These are phyloP conservation scores for Tauraco erythrolophus DNA, from an alignment of 2,113 vertebrate species.

Conservation along the genomic window DNA sequence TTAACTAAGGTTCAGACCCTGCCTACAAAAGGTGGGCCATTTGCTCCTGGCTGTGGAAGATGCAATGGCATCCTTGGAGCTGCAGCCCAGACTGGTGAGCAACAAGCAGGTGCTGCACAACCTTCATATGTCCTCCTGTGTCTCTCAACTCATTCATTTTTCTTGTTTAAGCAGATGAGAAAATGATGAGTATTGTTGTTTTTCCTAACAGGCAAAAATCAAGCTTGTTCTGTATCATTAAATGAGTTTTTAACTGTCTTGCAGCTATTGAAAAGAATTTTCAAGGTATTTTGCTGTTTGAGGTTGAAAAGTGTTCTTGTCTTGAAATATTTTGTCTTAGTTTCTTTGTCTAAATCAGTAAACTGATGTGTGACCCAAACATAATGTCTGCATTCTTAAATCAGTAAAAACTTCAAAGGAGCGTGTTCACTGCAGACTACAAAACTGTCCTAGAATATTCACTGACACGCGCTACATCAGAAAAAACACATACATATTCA, in stretches of 20 bases:
- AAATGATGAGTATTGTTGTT: neutral
- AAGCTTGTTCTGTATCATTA: neutral
- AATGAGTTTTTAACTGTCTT: neutral
- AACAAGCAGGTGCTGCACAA: neutral
- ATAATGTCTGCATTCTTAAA: conserved; percentile 18
- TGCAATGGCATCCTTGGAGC: too few relatives aligned
- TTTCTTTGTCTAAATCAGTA: conserved; percentile 54
- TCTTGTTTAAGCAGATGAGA: neutral
- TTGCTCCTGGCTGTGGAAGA: too few relatives aligned
- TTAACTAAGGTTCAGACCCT: too few relatives aligned
- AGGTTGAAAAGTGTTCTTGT: neutral
- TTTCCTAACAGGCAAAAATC: neutral
- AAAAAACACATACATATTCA: neutral
- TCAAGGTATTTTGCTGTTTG: neutral
- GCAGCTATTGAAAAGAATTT: neutral
- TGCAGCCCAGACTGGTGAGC: too few relatives aligned
- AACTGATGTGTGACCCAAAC: neutral
- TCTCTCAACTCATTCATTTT: neutral
- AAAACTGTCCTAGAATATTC: neutral
- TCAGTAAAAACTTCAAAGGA: conserved; percentile 50
- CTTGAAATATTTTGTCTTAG: conserved; percentile 25
- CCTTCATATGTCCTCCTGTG: neutral
- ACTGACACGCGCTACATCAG: neutral
- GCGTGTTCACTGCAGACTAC: neutral
- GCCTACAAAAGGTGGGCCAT: too few relatives aligned